Base-by-base conservation (phyloP, 37 sponge, comb jelly and placozoan species). In the Spongilla lacustris region DNA sequence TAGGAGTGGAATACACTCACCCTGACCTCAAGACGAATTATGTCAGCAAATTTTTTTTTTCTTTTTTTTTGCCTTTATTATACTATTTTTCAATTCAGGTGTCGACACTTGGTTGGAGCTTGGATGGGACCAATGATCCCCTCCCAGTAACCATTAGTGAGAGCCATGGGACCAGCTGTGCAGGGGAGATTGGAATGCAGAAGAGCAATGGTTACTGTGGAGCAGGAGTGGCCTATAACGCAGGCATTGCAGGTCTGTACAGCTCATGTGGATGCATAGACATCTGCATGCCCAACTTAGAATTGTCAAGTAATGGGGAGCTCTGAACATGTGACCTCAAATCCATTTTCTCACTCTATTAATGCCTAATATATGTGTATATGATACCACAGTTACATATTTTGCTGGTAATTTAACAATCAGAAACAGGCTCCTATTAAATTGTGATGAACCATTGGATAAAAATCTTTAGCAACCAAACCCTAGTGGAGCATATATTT, bases 141-240 rank as follows among this genome's bases (percentile, higher is more conserved):
- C 69, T 75, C 19, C 97, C 97, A 12, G 77, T 89, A 1, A 79
- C 74, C 58, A 85, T 91, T 67, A 89, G 90, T 73, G 88, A 96
- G 89, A 89, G 76, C 32, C 96, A 96, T 72, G 96, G 96, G 14
- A 96, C 96, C 19, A 67, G 91, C 26, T 96, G 96, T 88, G 96
- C 96, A 17, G 94, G 97, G 0, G 89, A 91, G 73, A 84, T 94
- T 3, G 88, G 94, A 24, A 89, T 95, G 50, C 79, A 37, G 32
- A 88, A 89, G 70, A 81, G 36, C 68, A 96, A 96, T 67, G 46
- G 75, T 4, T 24, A 85, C 28, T 96, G 96, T 74, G 87, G 83
- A 25, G 89, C 84, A 14, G 96, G 96, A 0, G 92, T 86, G 35
- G 93, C 96, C 23, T 96, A 86, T 73, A 73, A 96, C 35, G 68